Evolutionary conservation across 1,140 invertebrate species (phyloP), one percentile per base, ranked within the genome.

Genomic region (Elymnias hypermnestra): DNA sequence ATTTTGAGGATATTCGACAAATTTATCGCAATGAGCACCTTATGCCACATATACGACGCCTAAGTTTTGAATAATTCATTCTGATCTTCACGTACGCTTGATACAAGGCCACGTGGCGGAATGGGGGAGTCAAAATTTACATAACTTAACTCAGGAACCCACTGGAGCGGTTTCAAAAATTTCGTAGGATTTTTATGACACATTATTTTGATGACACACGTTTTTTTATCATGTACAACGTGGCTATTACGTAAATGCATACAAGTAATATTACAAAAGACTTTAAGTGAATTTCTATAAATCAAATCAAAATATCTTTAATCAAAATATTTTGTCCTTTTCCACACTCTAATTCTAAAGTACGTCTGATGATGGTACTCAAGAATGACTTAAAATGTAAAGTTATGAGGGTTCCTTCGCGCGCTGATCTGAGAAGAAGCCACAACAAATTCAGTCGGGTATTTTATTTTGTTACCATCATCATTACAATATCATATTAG

Each of bases 21-120:
- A 10, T 5, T 39, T 26, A 12, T 28, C 39, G 21, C 51, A 25
- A 23, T 38, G 48, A 53, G 45, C 39, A 40, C 48, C 22, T 15
- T 18, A 22, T 8, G 26, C 45, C 15, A 19, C 35, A 31, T 35
- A 9, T 21, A 12, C 14, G 7, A 36, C 15, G 22, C 15, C 8
- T 19, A 43, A 21, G 41, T 48, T 37, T 58, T 60, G 57, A 60
- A 60, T 60, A 45, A 60, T 60, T 56, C 53, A 60, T 60, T 26
- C 47, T 25, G 43, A 48, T 47, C 47, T 50, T 50, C 46, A 41
- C 38, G 33, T 43, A 35, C 45, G 40, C 45, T 48, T 48, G 44
- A 48, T 54, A 43, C 35, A 47, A 54, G 49, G 40, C 54, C 54
- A 57, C 49, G 43, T 53, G 49, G 40, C 35, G 25, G 40, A 57